Percentiles rank a stretch among this genome's conserved stretches.
phyloP scores from a whole-genome alignment of 2,888 invertebrate species.

The Lochmaea crataegi region DNA sequence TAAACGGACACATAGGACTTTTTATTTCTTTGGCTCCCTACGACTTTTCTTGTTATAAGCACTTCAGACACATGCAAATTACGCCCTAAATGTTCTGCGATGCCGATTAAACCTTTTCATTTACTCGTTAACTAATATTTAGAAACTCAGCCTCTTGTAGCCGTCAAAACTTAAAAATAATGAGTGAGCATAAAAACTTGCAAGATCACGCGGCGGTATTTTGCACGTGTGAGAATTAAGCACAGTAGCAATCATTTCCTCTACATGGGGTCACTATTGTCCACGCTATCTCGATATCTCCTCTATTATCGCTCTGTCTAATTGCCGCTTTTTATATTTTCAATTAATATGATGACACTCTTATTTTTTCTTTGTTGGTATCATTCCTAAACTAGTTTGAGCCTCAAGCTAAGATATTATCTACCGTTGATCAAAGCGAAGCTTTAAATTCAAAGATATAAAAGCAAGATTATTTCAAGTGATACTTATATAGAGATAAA shows the following conservation, averaged over 20 bases:
- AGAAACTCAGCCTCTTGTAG: not conserved
- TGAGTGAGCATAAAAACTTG: conserved; percentile 37
- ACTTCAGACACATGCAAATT: not conserved
- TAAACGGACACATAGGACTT: not conserved
- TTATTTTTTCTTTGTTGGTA: conserved; percentile 63
- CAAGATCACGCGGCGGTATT: conserved; percentile 40
- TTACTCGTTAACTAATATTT: not conserved
- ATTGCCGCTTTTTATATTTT: conserved; percentile 75
- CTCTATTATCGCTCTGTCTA: conserved; percentile 63
- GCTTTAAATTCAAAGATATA: not conserved
- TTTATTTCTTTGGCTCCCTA: not conserved
- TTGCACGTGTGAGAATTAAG: conserved; percentile 47
- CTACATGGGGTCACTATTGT: conserved; percentile 59
- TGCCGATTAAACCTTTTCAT: not conserved
- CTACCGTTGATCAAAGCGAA: not conserved
- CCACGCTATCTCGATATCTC: conserved; percentile 54
- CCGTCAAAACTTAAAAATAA: conserved; percentile 15
- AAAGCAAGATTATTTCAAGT: too few relatives aligned
- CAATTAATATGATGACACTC: conserved; percentile 76
- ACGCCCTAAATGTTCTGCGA: not conserved
- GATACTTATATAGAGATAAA: too few relatives aligned
- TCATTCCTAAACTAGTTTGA: not conserved
- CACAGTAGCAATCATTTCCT: conserved; percentile 62
- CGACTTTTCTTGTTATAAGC: not conserved
- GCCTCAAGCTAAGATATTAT: not conserved